A percentile compares a stretch with the other conserved stretches of the same genome.
Evolutionary conservation across 2,113 vertebrate species (phyloP).

Genomic region (Cairina moschata): DNA sequence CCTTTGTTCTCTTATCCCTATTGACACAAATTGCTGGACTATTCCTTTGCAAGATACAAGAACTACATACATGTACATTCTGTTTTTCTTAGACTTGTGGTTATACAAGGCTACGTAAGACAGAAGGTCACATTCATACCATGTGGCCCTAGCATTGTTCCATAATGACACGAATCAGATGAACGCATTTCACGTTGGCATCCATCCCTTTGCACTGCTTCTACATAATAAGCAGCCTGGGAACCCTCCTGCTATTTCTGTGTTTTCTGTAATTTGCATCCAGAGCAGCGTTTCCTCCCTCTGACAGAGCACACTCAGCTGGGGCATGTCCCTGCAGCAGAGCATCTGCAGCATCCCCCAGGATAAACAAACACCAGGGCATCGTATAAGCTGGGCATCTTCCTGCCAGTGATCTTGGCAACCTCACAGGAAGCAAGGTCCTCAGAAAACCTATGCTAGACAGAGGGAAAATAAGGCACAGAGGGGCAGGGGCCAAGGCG

Average conservation of each 20-base stretch:
- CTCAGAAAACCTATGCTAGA: not conserved
- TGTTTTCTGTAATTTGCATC: not conserved
- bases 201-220: not conserved
- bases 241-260: not conserved
- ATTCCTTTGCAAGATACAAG: too few relatives aligned
- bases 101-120: too few relatives aligned
- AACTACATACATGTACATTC: too few relatives aligned
- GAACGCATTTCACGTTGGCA: not conserved
- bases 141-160: too few relatives aligned
- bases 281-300: not conserved
- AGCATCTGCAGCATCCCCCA: too few relatives aligned
- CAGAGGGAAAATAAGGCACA: not conserved
- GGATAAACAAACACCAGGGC: not conserved
- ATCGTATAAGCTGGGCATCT: not conserved
- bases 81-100: too few relatives aligned
- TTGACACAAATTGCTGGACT: too few relatives aligned
- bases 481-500: not conserved
- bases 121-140: too few relatives aligned
- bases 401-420: not conserved
- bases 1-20: too few relatives aligned
- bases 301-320: not conserved
- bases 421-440: not conserved
- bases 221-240: not conserved
- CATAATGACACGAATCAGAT: too few relatives aligned
- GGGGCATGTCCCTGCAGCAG: not conserved